phyloP scores from a whole-genome alignment of 2,888 invertebrate genomes.

The Epistrophe eligans region DNA sequence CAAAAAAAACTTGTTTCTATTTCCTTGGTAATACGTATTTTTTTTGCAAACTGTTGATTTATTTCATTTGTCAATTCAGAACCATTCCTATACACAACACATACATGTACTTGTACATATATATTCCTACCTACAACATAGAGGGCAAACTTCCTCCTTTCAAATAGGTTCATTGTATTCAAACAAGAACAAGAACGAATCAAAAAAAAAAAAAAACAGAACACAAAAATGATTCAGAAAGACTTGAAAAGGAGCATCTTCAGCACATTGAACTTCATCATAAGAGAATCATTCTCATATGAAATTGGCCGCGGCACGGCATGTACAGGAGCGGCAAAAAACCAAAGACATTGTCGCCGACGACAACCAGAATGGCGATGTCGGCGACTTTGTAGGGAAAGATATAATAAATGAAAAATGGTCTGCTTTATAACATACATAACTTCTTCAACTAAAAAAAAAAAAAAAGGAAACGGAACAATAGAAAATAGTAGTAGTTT shows the following conservation, averaged over 20 bases:
- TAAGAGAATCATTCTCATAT: conserved; percentile 71
- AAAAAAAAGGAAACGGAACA: conserved; percentile 30
- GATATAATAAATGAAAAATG: conserved; percentile 69
- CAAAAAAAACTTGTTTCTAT: not conserved
- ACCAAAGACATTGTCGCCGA: conserved; percentile 40
- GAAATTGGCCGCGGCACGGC: conserved; percentile 63
- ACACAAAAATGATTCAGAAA: conserved; percentile 35
- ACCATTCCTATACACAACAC: conserved; percentile 39
- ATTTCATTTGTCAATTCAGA: conserved; percentile 73
- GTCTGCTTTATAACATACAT: conserved; percentile 58
- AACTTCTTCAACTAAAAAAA: conserved; percentile 59
- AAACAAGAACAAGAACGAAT: conserved; percentile 30
- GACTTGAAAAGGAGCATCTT: conserved; percentile 63
- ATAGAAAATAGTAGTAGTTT: conserved; percentile 46
- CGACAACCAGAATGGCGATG: conserved; percentile 12
- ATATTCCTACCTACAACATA: not conserved
- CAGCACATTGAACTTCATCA: conserved; percentile 75
- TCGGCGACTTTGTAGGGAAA: conserved; percentile 60
- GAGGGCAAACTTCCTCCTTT: conserved; percentile 55
- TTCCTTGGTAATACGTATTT: conserved; percentile 6
- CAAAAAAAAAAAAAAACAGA: not conserved
- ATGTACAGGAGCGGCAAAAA: conserved; percentile 44
- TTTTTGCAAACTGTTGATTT: conserved; percentile 74
- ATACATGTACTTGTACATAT: not conserved
- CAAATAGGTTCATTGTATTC: conserved; percentile 74